phyloP scores from a whole-genome alignment of 2,113 vertebrate genomes.

The Scophthalmus maximus region DNA sequence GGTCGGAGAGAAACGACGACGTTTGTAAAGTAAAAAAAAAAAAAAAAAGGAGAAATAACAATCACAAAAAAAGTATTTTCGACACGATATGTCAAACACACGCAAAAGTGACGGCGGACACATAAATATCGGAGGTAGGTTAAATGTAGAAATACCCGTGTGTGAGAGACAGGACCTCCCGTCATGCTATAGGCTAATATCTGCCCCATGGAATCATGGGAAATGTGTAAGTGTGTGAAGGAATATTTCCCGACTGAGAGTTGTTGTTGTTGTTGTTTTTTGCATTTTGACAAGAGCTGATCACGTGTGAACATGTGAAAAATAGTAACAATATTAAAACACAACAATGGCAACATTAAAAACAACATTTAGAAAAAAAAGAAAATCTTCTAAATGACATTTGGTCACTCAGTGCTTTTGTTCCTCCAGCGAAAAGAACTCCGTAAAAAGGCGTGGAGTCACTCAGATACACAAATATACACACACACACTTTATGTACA shows the following conservation, averaged over 20 bases:
- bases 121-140: conserved; percentile 81
- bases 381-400: conserved; percentile 72
- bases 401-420: conserved; percentile 85
- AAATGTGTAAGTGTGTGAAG: conserved; percentile 54
- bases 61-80: conserved; percentile 30
- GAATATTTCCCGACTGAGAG: conserved; percentile 62
- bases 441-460: conserved; percentile 72
- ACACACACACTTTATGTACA: conserved; percentile 81
- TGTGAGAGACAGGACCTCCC: conserved; percentile 59
- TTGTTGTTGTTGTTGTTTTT: too few relatives aligned
- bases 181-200: conserved; percentile 68
- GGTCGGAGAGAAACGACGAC: conserved; percentile 67
- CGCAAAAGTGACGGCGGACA: conserved; percentile 67
- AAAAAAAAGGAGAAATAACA: too few relatives aligned
- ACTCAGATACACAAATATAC: conserved; percentile 69
- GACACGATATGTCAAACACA: conserved; percentile 59
- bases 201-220: conserved; percentile 67
- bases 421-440: conserved; percentile 72
- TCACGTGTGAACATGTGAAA: conserved; percentile 37
- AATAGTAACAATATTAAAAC: conserved; percentile 26
- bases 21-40: too few relatives aligned
- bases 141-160: conserved; percentile 80
- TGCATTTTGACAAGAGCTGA: conserved; percentile 64
- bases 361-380: conserved; percentile 46
- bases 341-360: conserved; percentile 41